Evolutionary conservation across 2,888 invertebrate genomes (phyloP).

Genomic region (Plebejus anna): DNA sequence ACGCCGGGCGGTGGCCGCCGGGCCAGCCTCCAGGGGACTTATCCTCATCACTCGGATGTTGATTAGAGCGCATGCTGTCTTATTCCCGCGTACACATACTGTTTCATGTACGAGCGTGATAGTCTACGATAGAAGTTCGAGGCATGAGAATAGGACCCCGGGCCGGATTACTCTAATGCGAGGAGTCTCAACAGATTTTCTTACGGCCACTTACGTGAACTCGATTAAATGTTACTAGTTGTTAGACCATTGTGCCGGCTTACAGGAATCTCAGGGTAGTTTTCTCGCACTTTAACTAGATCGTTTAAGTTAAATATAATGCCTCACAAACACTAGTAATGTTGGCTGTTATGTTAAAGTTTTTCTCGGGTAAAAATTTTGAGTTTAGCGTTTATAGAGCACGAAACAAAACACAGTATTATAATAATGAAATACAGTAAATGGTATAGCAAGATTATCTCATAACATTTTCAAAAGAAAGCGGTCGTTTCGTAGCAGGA

Average conservation of each 20-base stretch:
- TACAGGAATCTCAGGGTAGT: not conserved
- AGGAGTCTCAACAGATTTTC: slow-evolving; percentile 16
- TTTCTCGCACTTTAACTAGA: slow-evolving; percentile 6
- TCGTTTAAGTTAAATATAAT: slow-evolving; percentile 8
- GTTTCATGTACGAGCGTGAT: not conserved
- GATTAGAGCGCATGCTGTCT: not conserved
- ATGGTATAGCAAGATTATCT: not conserved
- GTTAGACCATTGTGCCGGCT: slow-evolving; percentile 7
- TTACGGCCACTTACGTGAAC: slow-evolving; percentile 15
- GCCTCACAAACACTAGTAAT: not conserved
- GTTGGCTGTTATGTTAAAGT: not conserved
- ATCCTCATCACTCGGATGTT: not conserved
- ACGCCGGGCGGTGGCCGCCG: not conserved
- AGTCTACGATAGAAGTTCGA: not conserved
- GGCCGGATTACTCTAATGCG: slow-evolving; percentile 16
- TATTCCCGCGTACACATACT: not conserved
- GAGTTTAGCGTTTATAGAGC: not conserved
- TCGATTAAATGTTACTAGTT: slow-evolving; percentile 19
- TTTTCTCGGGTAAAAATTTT: not conserved
- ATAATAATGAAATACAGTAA: not conserved
- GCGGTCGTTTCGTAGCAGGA: not conserved
- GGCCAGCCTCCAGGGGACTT: not conserved
- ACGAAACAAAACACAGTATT: not conserved
- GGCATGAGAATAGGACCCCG: not conserved
- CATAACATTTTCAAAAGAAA: not conserved